phyloP scores from a whole-genome alignment of 2,113 vertebrate genomes.

The Sebastes fasciatus region DNA sequence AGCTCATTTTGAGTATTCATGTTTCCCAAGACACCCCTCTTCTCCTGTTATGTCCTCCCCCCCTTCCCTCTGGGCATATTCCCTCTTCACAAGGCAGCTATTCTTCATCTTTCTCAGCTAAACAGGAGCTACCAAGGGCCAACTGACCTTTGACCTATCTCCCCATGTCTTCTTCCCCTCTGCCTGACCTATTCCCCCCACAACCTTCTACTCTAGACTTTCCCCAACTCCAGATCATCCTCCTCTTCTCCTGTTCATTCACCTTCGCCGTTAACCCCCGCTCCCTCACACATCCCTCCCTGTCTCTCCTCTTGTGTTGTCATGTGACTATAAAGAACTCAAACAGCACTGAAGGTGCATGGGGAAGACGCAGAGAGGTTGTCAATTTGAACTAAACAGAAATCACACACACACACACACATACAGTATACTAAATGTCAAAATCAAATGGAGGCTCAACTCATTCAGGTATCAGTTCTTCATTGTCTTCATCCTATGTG shows the following conservation, averaged over 20 bases:
- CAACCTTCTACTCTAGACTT: conserved; percentile 31
- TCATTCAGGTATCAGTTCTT: background rate
- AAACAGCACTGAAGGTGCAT: conserved; percentile 19
- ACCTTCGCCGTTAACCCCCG: background rate
- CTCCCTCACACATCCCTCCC: background rate
- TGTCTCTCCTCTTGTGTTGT: background rate
- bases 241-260: conserved; percentile 8
- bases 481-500: background rate
- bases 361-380: background rate
- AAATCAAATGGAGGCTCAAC: background rate
- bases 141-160: conserved; percentile 73
- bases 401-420: conserved; percentile 16
- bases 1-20: background rate
- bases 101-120: conserved; percentile 68
- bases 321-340: conserved; percentile 23
- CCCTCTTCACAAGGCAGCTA: conserved; percentile 65
- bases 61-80: conserved; percentile 38
- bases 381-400: conserved; percentile 29
- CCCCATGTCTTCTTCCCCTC: conserved; percentile 55
- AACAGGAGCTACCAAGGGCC: conserved; percentile 60
- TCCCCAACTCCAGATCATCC: conserved; percentile 25
- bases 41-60: conserved; percentile 2
- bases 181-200: conserved; percentile 55
- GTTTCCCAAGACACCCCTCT: conserved; percentile 2
- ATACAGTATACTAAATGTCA: background rate